Evolutionary conservation across 2,888 invertebrate species (phyloP).

Genomic region (Acrobasis consociella): DNA sequence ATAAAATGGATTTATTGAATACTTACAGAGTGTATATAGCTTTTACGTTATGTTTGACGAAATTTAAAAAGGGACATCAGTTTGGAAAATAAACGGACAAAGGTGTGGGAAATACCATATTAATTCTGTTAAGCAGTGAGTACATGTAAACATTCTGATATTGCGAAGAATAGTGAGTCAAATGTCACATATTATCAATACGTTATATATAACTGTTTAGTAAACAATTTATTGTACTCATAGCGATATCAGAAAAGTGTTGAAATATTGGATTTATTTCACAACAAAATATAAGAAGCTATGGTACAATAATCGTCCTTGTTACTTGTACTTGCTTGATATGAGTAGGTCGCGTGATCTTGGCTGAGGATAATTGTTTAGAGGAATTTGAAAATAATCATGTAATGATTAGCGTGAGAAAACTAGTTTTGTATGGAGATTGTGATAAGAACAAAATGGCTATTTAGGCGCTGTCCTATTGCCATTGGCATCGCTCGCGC

Average conservation of each 20-base stretch:
- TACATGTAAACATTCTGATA: neutral
- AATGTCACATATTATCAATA: constrained; percentile 20
- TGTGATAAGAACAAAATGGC: neutral
- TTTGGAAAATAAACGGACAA: neutral
- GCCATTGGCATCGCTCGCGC: too few relatives aligned
- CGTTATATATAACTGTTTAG: neutral
- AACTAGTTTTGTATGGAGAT: neutral
- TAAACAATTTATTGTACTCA: constrained; percentile 4
- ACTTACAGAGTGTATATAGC: too few relatives aligned
- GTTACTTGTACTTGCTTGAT: neutral
- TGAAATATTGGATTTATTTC: neutral
- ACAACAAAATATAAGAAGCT: too few relatives aligned
- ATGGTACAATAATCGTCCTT: too few relatives aligned
- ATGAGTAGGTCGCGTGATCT: neutral
- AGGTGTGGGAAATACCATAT: neutral
- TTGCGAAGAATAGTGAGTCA: constrained; percentile 18
- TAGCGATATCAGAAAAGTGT: neutral
- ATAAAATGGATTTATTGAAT: too few relatives aligned
- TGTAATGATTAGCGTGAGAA: neutral
- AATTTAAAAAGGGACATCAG: neutral
- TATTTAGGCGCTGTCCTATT: too few relatives aligned
- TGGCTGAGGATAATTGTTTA: neutral
- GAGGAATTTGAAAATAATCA: neutral
- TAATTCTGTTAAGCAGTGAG: neutral
- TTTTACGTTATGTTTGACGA: neutral